Evolutionary conservation across 2,888 invertebrate species (phyloP).

Genomic region (Odontomyia ornata): DNA sequence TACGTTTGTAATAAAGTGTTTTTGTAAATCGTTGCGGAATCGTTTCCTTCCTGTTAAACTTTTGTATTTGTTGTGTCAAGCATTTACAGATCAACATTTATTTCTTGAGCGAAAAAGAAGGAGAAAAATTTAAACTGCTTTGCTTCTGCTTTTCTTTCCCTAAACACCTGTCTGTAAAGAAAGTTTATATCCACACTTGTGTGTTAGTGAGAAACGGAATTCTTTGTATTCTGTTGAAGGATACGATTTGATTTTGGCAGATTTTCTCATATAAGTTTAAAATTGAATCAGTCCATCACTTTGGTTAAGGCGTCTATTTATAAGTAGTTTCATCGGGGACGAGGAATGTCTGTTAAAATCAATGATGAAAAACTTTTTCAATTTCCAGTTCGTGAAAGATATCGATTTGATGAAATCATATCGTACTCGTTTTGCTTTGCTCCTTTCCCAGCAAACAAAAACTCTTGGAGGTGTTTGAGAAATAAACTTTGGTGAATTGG

Average conservation of each 20-base stretch:
- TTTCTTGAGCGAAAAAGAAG: no score
- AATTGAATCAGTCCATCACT: conserved; percentile 35
- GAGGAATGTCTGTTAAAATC: background rate
- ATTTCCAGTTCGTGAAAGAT: conserved; percentile 4
- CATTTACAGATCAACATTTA: no score
- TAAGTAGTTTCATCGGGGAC: background rate
- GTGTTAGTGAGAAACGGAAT: background rate
- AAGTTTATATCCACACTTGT: background rate
- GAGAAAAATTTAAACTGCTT: background rate
- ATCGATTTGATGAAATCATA: conserved; percentile 15
- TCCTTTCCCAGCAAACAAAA: background rate
- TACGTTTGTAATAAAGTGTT: background rate
- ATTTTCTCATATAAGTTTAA: conserved; percentile 32
- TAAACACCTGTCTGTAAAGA: background rate
- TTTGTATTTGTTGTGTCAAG: no score
- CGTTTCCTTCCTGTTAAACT: background rate
- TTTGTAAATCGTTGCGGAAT: background rate
- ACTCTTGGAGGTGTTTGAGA: no score
- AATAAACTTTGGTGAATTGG: no score
- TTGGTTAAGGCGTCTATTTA: background rate
- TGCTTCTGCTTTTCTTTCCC: background rate
- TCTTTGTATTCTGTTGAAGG: background rate
- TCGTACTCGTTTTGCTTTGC: background rate
- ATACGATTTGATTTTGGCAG: conserved; percentile 1
- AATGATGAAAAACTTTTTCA: conserved; percentile 9